Evolutionary conservation across 2,113 vertebrate genomes (phyloP), one percentile per base, ranked within the genome.

Genomic region (Anhinga anhinga): DNA sequence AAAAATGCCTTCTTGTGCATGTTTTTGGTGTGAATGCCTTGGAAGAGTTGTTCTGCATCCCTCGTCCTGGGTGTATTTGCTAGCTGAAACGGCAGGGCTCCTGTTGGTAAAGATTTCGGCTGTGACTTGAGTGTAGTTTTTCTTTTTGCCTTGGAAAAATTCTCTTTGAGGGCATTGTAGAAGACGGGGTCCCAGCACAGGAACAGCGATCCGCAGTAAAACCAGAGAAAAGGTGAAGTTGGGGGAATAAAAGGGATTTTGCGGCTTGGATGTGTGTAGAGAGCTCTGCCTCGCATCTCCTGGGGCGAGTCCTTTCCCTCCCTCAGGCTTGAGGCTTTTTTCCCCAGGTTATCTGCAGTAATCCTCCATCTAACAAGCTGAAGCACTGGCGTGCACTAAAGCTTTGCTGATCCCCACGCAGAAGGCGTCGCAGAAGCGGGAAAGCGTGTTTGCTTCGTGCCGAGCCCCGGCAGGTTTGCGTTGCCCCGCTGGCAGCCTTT

Each of bases 41-140:
- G 12, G 45, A 42, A 74, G 55, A 55, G 44, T 32, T 27, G 59
- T 5, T 87, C 30, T 15, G 3, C n/a, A 3, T 29, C 81, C 58
- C n/a, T 9, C 5, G 13, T 40, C 17, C 62, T 11, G 26, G 20
- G 49, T 3, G 23, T 36, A 4, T 82, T 55, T 76, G 38, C 73
- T 78, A 17, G 53, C 21, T 84, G 44, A 5, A 66, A 10, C 0
- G 11, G 4, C 45, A 26, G 30, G 22, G 25, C 49, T 80, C 4
- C 0, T 1, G 9, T 5, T 23, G 30, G 36, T 8, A 3, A 67
- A 52, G 55, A 4, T 5, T 67, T 49, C 19, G 30, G 50, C 38
- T 2, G 0, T 32, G 58, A 16, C 30, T 58, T 3, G 44, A 11
- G 10, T 45, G 62, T 17, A 18, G 44, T 45, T 45, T 18, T 63